Evolutionary conservation across 1,140 invertebrate genomes (phyloP), one percentile per base, ranked within the genome.

Genomic region (Stegodyphus mimosarum): DNA sequence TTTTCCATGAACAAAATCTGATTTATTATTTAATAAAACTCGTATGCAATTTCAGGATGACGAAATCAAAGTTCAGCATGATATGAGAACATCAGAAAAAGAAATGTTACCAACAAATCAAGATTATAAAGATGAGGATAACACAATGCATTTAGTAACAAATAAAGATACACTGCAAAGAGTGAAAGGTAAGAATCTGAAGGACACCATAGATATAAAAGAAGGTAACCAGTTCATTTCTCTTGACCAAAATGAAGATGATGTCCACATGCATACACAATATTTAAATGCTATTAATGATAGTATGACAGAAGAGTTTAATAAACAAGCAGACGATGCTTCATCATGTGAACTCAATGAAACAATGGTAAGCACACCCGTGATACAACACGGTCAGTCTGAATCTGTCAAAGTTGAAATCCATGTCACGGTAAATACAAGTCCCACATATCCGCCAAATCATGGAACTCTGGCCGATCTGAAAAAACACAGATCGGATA

Each of bases 401-500:
- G 88, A 88, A 53, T 88, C 88, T 0, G 88, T 89, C 7, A 89
- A 88, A 66, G 88, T 89, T 4, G 88, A 89, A 78, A 89, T 89
- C 63, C 88, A 89, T 60, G 88, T 91, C 17, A 90, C 90, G 67
- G 89, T 90, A 15, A 90, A 91, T 88, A 90, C 90, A 5, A 90
- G 89, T 89, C 87, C 89, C 90, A 89, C 90, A 89, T 89, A 88
- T 89, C 73, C 80, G 6, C 60, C 79, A 48, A 79, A 87, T 15
- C 89, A 90, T 9, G 90, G 92, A 80, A 97, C 96, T 51, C 92
- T 97, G 86, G 95, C 96, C 51, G 96, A 97, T 90, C 91, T 97
- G 88, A 97, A 97, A 91, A 96, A 96, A 89, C 95, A 97, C 89
- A 92, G 96, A 86, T 93, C 95, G 6, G 88, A 89, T 48, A 66